Evolutionary conservation across 2,888 invertebrate species (phyloP).

Genomic region (Dione vanillae): DNA sequence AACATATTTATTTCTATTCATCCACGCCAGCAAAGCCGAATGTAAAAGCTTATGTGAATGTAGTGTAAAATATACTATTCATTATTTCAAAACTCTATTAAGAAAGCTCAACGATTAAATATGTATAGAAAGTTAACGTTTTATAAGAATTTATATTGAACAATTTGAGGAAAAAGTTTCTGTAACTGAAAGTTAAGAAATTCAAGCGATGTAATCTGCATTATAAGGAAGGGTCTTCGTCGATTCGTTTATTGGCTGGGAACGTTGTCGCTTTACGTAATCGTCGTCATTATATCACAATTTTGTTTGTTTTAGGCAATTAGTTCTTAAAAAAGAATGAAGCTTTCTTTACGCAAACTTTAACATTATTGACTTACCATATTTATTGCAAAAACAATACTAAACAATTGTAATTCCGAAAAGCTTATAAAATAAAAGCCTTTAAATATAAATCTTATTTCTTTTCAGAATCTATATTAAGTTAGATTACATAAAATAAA

Average conservation of each 20-base stretch:
- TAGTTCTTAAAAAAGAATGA: not conserved
- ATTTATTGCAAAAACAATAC: not conserved
- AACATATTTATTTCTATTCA: too few species aligned
- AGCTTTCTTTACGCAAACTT: not conserved
- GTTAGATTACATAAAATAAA: not conserved
- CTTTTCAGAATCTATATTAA: not conserved
- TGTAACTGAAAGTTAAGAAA: not conserved
- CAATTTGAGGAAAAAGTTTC: not conserved
- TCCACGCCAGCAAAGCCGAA: too few species aligned
- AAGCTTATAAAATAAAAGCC: not conserved
- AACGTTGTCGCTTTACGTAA: conserved; percentile 9
- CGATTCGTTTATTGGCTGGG: conserved; percentile 16
- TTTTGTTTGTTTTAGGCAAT: conserved; percentile 15
- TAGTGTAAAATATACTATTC: not conserved
- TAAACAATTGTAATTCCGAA: not conserved
- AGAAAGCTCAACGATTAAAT: not conserved
- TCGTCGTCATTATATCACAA: conserved; percentile 4
- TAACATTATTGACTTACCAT: too few species aligned
- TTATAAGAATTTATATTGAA: not conserved
- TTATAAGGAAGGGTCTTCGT: conserved; percentile 7
- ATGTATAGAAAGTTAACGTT: not conserved
- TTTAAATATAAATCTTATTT: not conserved
- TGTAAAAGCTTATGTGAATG: too few species aligned
- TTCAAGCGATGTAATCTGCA: conserved; percentile 12
- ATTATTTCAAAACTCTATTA: not conserved